Base-by-base conservation (phyloP, 2,113 vertebrate species). In the Diadophis punctatus region DNA sequence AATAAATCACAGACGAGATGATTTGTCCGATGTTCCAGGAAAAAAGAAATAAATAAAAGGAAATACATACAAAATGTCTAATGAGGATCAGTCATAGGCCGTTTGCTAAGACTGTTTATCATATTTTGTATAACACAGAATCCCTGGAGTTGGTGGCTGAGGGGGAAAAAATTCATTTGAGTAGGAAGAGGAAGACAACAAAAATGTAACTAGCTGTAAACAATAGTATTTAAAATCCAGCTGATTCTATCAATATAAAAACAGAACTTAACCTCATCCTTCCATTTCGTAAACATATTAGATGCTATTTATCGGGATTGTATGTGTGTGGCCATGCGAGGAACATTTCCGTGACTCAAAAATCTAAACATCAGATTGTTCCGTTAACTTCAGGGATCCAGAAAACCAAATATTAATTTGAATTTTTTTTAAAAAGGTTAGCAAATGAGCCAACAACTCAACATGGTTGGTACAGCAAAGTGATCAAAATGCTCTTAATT, bases 291-390 rank as follows among this genome's bases (percentile, higher is more conserved):
- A 99, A 99, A 99, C 98, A 99, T 95, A 98, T 97, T 97, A 97
- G 97, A 98, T 96, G 98, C 98, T 98, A 98, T 98, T 98, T 98
- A 98, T 98, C 97, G 97, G 98, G 97, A 98, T 97, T 98, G 96
- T 96, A 97, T 98, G 98, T 97, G 98, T 97, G 97, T 98, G 98
- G 98, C 97, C 98, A 97, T 97, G 96, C 96, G 95, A 97, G 97
- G 97, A 97, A 97, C 95, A 93, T 97, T 98, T 98, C 98, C 98
- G 97, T 99, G 98, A 97, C 98, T 97, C 93, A 96, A 97, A 96
- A 96, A 98, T 96, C 96, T 97, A 98, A 98, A 98, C 98, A 98
- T 96, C 93, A 94, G 96, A 97, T 95, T 96, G 96, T 27, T 94
- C 95, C 96, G 95, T 97, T 93, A 92, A 94, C 97, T 96, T 96